Percentiles rank a stretch among this genome's conserved stretches.
phyloP scores from a whole-genome alignment of 2,888 invertebrate species.

The Mesorhabditis sp. region DNA sequence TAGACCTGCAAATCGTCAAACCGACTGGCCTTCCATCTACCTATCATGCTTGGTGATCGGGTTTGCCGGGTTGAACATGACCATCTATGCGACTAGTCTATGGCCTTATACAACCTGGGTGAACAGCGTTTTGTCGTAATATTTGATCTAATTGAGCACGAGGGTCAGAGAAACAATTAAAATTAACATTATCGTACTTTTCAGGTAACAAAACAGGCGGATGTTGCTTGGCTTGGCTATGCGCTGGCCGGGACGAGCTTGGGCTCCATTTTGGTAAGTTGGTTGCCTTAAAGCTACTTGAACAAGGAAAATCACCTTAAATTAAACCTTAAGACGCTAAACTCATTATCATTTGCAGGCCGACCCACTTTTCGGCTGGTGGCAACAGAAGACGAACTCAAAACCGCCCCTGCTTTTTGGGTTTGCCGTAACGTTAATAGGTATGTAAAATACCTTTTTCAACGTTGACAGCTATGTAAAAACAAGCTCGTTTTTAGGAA shows the following conservation, averaged over 20 bases:
- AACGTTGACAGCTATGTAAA: neutral
- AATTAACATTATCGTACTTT: neutral
- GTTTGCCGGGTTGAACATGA: neutral
- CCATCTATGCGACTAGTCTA: neutral
- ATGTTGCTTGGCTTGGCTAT: neutral
- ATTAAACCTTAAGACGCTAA: too few relatives aligned
- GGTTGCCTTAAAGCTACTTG: too few relatives aligned
- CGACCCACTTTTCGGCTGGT: neutral
- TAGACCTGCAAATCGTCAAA: neutral
- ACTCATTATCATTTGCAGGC: too few relatives aligned
- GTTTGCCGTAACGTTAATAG: neutral
- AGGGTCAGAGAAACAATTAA: too few relatives aligned
- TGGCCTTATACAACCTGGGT: neutral
- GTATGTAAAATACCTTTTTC: neutral
- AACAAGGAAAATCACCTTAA: too few relatives aligned
- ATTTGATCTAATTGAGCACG: too few relatives aligned
- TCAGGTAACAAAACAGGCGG: neutral
- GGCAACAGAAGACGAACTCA: conserved; percentile 1
- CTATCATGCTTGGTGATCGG: neutral
- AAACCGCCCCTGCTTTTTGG: neutral
- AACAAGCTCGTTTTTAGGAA: neutral
- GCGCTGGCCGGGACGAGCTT: neutral
- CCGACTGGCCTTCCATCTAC: neutral
- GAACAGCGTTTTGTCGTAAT: too few relatives aligned
- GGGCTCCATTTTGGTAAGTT: neutral